Evolutionary conservation across 2,797 vertebrate species (phyloP).

Genomic region (Xiphorhynchus erythropygius): DNA sequence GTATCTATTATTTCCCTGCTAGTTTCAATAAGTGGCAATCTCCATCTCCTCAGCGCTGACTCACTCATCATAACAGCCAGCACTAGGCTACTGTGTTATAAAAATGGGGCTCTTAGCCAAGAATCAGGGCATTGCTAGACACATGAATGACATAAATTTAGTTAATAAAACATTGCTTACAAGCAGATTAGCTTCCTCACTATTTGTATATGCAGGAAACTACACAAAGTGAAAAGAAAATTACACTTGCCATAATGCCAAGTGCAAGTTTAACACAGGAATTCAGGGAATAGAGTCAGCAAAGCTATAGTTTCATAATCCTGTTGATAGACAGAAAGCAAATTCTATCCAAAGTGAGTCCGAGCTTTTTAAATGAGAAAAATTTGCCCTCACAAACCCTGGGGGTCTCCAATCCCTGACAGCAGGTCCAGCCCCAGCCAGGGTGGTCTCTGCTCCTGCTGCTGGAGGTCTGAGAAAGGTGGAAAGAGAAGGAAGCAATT

Average conservation of each 20-base stretch:
- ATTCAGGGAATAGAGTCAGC: too few relatives aligned
- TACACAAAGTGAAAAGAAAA: background rate
- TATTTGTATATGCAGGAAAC: background rate
- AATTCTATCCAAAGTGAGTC: background rate
- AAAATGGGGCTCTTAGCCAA: background rate
- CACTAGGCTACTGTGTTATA: background rate
- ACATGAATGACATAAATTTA: background rate
- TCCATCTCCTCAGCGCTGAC: background rate
- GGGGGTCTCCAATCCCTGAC: accelerated
- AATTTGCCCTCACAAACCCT: too few relatives aligned
- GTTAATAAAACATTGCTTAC: background rate
- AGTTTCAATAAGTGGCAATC: background rate
- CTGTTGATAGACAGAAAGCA: accelerated
- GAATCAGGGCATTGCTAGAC: background rate
- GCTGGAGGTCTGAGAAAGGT: background rate
- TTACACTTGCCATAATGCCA: background rate
- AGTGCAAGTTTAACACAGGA: background rate
- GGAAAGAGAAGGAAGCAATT: background rate
- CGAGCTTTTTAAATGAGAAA: background rate
- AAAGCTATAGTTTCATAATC: background rate
- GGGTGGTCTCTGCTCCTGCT: background rate
- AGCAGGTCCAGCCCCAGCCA: background rate
- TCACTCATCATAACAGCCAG: background rate
- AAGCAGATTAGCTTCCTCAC: background rate
- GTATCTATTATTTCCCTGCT: background rate